Evolutionary conservation across 1,140 invertebrate genomes (phyloP), one percentile per base, ranked within the genome.

Genomic region (Drosophila arawakana): DNA sequence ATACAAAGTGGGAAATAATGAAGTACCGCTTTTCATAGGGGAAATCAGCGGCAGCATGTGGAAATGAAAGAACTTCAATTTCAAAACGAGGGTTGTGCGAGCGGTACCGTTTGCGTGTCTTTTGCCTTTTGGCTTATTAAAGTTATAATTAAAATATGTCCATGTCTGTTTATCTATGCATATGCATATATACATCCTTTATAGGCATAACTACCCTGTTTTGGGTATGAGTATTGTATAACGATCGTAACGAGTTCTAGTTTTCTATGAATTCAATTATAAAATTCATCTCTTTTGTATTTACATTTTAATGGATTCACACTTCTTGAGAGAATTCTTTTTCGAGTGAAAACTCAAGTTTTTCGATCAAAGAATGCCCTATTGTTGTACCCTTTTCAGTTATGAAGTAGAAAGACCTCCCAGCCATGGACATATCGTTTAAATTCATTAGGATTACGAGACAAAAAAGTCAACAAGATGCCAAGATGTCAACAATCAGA

Each of bases 1-100:
- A 89, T 89, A 81, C 80, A 84, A 84, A 89, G 84, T 88, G 84
- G 84, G 74, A 89, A 89, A 89, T 89, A 89, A 89, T 89, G 84
- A 88, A 88, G 70, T 88, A 84, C 80, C 81, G 73, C 50, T 60
- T 11, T 6, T 21, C 34, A 39, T 11, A 61, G 74, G 67, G 72
- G 61, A 59, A 71, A 55, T 30, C 37, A 43, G 58, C 46, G 44
- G 25, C 39, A 66, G 8, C 76, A 70, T 39, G 52, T 39, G 52
- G 52, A 77, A 62, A 57, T 76, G 80, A 44, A 76, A 61, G 82
- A 73, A 71, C 70, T 77, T 8, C 60, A 47, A 41, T 1, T 15
- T 15, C 15, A 15, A 47, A 41, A 52, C 46, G 73, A 76, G 79
- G 82, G 72, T 81, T 69, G 59, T 37, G 55, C 35, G 21, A 18